Evolutionary conservation across 2,888 invertebrate genomes (phyloP).

Genomic region (Diarsia dahlii): DNA sequence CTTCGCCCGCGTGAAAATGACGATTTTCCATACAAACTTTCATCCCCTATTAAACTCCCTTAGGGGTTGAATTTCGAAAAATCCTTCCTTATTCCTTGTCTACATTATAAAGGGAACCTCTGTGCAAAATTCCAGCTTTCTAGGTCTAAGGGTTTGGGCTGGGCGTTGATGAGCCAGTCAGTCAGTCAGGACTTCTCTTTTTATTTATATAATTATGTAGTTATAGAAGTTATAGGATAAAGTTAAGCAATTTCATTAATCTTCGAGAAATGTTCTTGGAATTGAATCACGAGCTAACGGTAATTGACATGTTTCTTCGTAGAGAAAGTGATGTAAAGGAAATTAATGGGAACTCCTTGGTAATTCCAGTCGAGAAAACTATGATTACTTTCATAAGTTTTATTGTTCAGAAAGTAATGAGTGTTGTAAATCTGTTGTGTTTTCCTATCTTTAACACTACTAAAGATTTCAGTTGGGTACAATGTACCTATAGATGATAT

Average conservation of each 20-base stretch:
- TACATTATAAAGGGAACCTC: no score
- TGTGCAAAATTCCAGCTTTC: no score
- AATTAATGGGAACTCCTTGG: slow-evolving; percentile 54
- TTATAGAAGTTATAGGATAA: background rate
- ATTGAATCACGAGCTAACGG: slow-evolving; percentile 16
- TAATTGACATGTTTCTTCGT: slow-evolving; percentile 37
- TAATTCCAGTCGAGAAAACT: slow-evolving; percentile 36
- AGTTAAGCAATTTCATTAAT: slow-evolving; percentile 30
- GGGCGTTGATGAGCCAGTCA: no score
- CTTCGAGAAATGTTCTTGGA: slow-evolving; percentile 16
- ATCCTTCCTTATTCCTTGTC: no score
- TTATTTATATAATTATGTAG: no score
- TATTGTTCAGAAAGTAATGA: slow-evolving; percentile 2
- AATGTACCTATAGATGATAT: background rate
- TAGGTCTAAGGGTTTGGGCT: no score
- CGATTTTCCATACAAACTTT: no score
- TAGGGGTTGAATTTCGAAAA: no score
- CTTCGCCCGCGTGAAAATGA: no score
- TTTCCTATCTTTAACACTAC: background rate
- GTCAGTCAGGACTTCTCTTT: no score
- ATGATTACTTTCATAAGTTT: slow-evolving; percentile 23
- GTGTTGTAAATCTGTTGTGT: background rate
- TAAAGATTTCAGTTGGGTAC: background rate
- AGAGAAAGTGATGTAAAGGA: slow-evolving; percentile 49
- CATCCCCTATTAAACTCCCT: no score